Percentiles rank a stretch among this genome's conserved stretches.
Evolutionary conservation across 2,113 vertebrate genomes (phyloP).

Genomic region (Plestiodon gilberti): DNA sequence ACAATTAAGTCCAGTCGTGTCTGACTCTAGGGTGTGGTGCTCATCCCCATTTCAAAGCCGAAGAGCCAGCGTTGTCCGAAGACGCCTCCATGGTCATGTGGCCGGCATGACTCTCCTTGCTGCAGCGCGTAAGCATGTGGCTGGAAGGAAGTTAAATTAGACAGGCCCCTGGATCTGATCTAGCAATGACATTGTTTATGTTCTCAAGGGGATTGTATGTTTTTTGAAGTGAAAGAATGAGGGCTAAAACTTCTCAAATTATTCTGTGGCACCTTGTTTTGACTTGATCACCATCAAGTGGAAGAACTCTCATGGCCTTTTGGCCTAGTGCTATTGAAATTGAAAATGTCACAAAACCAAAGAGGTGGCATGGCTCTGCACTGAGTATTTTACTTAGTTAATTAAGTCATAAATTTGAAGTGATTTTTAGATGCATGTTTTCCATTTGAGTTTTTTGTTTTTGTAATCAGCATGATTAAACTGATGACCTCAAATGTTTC

Average conservation of each 20-base stretch:
- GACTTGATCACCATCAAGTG: background rate
- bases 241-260: background rate
- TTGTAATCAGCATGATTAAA: conserved; percentile 9
- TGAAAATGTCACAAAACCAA: background rate
- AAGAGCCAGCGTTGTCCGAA: too few relatives aligned
- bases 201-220: background rate
- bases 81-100: too few relatives aligned
- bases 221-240: background rate
- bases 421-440: background rate
- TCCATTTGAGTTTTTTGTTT: conserved; percentile 2
- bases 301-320: background rate
- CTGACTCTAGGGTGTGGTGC: too few relatives aligned
- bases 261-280: background rate
- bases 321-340: background rate
- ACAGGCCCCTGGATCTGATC: background rate
- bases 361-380: background rate
- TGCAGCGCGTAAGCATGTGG: background rate
- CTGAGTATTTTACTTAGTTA: background rate
- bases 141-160: background rate
- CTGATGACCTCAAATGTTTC: conserved; percentile 17
- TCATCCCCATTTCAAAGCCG: too few relatives aligned
- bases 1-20: too few relatives aligned
- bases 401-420: conserved; percentile 30
- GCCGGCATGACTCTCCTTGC: too few relatives aligned
- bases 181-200: background rate